Evolutionary conservation across 2,113 vertebrate genomes (phyloP), one percentile per base, ranked within the genome.

Genomic region (Perognathus longimembris): DNA sequence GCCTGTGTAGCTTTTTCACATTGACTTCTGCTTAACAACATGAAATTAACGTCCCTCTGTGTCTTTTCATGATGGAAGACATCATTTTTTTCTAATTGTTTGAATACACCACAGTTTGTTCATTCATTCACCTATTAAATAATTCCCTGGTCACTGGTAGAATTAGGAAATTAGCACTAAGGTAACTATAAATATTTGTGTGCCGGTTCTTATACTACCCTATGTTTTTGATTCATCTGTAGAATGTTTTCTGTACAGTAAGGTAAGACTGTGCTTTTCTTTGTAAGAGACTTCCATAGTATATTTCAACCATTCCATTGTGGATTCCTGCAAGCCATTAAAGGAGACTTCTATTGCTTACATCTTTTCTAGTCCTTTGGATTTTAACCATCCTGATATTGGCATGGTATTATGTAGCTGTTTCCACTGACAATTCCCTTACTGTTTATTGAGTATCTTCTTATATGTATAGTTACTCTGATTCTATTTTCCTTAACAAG

Each of bases 381-480:
- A 74, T 75, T 79, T 67, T 70, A 91, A 70, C 24, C 26, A 59
- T 30, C 79, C 7, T 36, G 28, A 54, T 61, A 69, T 17, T 11
- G 63, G 15, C 36, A 5, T 76, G 59, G 36, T 91, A 32, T 28
- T 70, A 71, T 64, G 11, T 69, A 57, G 70, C 28, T 66, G 30
- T 57, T 95, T 93, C n/a, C 80, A 77, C 64, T 91, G 81, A 3
- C 21, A 38, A 20, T 61, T 88, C 17, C 30, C 20, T 90, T 64
- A 57, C 57, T 59, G 82, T 1, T 90, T 61, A 45, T 61, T 84
- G 32, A 79, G 3, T n/a, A 67, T 73, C 45, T 63, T 83, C 54
- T 82, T 14, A 57, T 64, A 64, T n/a, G 8, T 30, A 30, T 83
- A 66, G 28, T 50, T 79, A 32, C 42, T 69, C 12, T 66, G 7